A percentile compares a stretch with the other conserved stretches of the same genome.
Evolutionary conservation across 2,113 vertebrate genomes (phyloP).

Genomic region (Daubentonia madagascariensis): DNA sequence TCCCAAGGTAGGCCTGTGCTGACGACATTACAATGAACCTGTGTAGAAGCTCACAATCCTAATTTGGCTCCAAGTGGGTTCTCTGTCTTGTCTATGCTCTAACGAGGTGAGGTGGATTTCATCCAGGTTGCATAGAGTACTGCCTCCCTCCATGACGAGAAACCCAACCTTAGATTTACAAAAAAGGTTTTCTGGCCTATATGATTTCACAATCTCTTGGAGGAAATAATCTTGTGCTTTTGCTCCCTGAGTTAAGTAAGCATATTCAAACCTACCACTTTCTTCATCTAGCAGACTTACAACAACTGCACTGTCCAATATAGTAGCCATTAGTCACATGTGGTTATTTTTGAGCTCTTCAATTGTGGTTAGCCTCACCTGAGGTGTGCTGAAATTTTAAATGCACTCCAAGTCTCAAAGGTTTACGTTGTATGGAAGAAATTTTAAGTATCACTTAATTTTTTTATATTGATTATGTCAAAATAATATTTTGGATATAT

Average conservation of each 20-base stretch:
- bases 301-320: not conserved
- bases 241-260: not conserved
- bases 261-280: not conserved
- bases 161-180: not conserved
- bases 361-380: not conserved
- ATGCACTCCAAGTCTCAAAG: not conserved
- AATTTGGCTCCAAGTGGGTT: not conserved
- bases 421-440: not conserved
- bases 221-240: not conserved
- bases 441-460: not conserved
- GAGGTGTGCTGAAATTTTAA: not conserved
- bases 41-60: fast-evolving
- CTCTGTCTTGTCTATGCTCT: not conserved
- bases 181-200: not conserved
- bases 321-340: not conserved
- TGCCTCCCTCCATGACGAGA: not conserved
- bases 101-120: not conserved
- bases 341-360: not conserved
- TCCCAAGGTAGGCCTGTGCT: not conserved
- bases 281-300: not conserved
- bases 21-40: not conserved
- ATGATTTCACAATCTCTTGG: not conserved
- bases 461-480: not conserved
- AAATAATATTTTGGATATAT: not conserved
- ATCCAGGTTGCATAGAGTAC: not conserved